These are phyloP conservation scores for Spermophilus dauricus DNA, from an alignment of 2,113 vertebrate species.

Conservation along the genomic window DNA sequence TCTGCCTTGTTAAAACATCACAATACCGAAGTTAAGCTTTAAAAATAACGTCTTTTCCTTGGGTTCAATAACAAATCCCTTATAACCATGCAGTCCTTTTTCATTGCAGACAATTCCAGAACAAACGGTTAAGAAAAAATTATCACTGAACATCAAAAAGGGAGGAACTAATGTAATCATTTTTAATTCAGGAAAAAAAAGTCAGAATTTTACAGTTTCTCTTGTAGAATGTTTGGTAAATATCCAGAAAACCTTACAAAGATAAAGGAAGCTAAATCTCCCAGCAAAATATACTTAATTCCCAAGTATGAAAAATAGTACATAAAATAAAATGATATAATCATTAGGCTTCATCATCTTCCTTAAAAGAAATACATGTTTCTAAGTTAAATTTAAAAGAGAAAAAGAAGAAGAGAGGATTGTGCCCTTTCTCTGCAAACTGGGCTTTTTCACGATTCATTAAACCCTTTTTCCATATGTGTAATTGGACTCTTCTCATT, in stretches of 20 bases:
- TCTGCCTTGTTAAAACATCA: conserved; percentile 30
- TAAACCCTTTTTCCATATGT: conserved; percentile 88
- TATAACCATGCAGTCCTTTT: neutral
- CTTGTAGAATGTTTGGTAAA: conserved; percentile 23
- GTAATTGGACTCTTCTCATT: conserved; percentile 91
- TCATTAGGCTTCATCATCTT: conserved; percentile 53
- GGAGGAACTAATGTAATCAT: neutral
- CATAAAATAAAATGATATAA: conserved; percentile 67
- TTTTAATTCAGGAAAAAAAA: neutral
- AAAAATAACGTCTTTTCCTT: conserved; percentile 2
- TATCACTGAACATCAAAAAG: conserved; percentile 46
- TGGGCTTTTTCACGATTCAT: conserved; percentile 91
- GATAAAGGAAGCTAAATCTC: conserved; percentile 27
- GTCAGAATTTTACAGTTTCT: conserved; percentile 23
- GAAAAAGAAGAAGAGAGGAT: conserved; percentile 67
- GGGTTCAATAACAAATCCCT: neutral
- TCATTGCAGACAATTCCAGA: conserved; percentile 41
- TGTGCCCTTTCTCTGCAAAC: conserved; percentile 85
- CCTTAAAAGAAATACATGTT: conserved; percentile 79
- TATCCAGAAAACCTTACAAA: conserved; percentile 54
- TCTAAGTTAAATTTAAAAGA: conserved; percentile 79
- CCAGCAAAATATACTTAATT: conserved; percentile 50
- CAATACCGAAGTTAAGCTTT: conserved; percentile 12
- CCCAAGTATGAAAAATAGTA: conserved; percentile 43
- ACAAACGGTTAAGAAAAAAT: conserved; percentile 58